Evolutionary conservation across 1,140 invertebrate species (phyloP).

Genomic region (Heliconius melpomene): DNA sequence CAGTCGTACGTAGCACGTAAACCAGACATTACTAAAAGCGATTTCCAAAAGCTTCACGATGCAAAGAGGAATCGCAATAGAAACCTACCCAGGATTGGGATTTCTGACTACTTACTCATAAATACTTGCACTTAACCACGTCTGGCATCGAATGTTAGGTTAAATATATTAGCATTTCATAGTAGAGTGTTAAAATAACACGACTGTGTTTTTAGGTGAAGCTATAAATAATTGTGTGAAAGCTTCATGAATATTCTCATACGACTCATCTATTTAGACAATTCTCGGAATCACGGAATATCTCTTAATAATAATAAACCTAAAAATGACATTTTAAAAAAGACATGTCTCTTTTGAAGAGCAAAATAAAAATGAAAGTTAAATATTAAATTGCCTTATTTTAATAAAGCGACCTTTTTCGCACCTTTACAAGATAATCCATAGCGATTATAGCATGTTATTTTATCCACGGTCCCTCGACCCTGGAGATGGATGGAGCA

Average conservation of each 20-base stretch:
- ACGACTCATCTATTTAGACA: neutral
- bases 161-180: constrained; percentile 11
- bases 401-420: constrained; percentile 20
- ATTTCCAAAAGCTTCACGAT: constrained; percentile 58
- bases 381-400: constrained; percentile 21
- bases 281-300: neutral
- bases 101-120: constrained; percentile 40
- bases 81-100: constrained; percentile 40
- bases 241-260: neutral
- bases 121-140: constrained; percentile 30
- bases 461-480: constrained; percentile 65
- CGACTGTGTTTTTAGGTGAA: neutral
- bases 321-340: neutral
- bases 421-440: constrained; percentile 40
- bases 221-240: neutral
- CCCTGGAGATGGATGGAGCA: constrained; percentile 71
- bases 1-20: constrained; percentile 56
- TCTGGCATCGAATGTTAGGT: constrained; percentile 25
- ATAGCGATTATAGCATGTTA: constrained; percentile 63
- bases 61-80: constrained; percentile 50
- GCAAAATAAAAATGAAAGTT: neutral
- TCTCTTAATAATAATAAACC: neutral
- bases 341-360: neutral
- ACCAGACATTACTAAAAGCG: constrained; percentile 65
- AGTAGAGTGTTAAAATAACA: constrained; percentile 12